A percentile compares a stretch with the other conserved stretches of the same genome.
Conservation (phyloP, 1,140 invertebrate genomes). For the Drosophila carrolli region DNA sequence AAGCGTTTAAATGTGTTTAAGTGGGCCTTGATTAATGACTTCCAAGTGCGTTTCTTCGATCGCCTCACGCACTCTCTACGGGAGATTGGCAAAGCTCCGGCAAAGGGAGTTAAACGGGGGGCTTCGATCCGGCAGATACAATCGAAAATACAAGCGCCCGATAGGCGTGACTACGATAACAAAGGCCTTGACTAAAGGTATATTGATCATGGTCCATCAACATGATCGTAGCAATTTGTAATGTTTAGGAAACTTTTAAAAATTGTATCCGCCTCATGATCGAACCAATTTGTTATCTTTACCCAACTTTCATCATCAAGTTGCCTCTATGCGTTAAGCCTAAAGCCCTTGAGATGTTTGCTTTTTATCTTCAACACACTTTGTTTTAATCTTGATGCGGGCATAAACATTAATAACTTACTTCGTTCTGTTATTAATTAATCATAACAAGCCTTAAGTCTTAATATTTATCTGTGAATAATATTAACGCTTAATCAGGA, state of each 20-base stretch:
- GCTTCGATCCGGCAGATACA: constrained; percentile 29
- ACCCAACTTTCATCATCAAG: constrained; percentile 27
- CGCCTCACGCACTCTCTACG: constrained; percentile 61
- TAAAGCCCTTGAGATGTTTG: constrained; percentile 10
- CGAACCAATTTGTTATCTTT: constrained; percentile 34
- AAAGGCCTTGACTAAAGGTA: constrained; percentile 42
- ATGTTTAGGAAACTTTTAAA: constrained; percentile 33
- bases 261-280: constrained; percentile 22
- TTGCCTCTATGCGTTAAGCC: background rate
- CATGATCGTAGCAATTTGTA: constrained; percentile 48
- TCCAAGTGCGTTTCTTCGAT: constrained; percentile 55
- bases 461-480: background rate
- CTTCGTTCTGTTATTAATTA: constrained; percentile 12
- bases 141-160: constrained; percentile 33
- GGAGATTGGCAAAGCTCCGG: constrained; percentile 57
- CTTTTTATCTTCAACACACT: constrained; percentile 13
- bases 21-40: constrained; percentile 79
- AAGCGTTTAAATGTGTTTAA: constrained; percentile 76
- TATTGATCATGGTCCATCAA: constrained; percentile 21
- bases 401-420: constrained; percentile 16
- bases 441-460: constrained; percentile 11
- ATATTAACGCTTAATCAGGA: background rate
- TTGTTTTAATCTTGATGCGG: constrained; percentile 22
- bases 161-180: constrained; percentile 56
- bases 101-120: constrained; percentile 9